Evolutionary conservation across 1,140 invertebrate genomes (phyloP), one percentile per base, ranked within the genome.

Genomic region (Asobara japonica): DNA sequence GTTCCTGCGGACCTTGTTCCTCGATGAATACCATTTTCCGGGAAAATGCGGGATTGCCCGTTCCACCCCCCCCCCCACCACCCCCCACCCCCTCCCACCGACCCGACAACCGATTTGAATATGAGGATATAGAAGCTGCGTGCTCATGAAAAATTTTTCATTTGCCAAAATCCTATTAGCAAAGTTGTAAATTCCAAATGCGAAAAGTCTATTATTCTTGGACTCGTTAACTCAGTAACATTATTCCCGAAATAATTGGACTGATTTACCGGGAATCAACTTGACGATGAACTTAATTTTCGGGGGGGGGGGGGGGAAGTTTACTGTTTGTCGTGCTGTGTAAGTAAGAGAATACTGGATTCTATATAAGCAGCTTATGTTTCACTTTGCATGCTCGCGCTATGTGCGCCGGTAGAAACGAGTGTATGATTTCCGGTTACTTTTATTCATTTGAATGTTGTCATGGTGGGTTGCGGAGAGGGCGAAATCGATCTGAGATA

Each of bases 321-420:
- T 38, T 38, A 5, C 36, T n/a, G 10, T 38, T 38, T 38, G 36
- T 38, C 36, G n/a, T 38, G 8, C n/a, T 10, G 36, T 38, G 36
- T 38, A 38, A 38, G 36, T 38, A 38, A 8, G 10, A 8, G 36
- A 38, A 38, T 7, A n/a, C n/a, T 13, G 36, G 36, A 38, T 38
- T 38, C 36, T n/a, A 36, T 2, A 61, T 62, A 69, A 69, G 67
- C 33, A 36, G 67, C 67, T 69, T 69, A 69, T 60, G 31, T 69
- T 36, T 65, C 33, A 25, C 30, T 31, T 69, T 7, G 8, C 13
- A n/a, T 38, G n/a, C 25, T 31, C 13, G 13, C 13, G 30, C 10
- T 3, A 30, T n/a, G 36, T 8, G 10, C 10, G 36, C 10, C n/a
- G n/a, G n/a, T n/a, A 38, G 36, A 38, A 38, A n/a, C n/a, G 56